Percentiles rank a stretch among this genome's conserved stretches.
These are phyloP conservation scores for Apocheima hispidaria DNA, from an alignment of 2,888 invertebrate genomes.

Conservation along the genomic window DNA sequence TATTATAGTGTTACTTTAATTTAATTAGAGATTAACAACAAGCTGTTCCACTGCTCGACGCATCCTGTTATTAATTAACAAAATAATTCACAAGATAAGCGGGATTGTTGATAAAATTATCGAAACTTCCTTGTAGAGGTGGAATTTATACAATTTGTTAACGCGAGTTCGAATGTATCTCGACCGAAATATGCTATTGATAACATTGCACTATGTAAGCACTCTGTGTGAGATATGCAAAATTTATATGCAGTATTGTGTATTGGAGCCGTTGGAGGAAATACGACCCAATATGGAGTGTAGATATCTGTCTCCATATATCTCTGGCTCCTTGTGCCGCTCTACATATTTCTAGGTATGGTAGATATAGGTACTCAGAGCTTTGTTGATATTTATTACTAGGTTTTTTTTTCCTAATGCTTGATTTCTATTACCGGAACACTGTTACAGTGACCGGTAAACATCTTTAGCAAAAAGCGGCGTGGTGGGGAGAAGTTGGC, in stretches of 20 bases:
- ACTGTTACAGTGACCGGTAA: no score
- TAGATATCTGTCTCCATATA: constrained; percentile 50
- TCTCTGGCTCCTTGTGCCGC: constrained; percentile 42
- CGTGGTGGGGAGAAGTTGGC: no score
- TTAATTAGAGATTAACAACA: constrained; percentile 21
- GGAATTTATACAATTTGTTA: constrained; percentile 39
- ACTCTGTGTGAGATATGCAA: constrained; percentile 48
- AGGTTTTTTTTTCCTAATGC: not conserved
- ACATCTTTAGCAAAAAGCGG: no score
- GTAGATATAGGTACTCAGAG: constrained; percentile 1
- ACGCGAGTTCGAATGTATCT: constrained; percentile 39
- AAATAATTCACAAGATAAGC: constrained; percentile 13
- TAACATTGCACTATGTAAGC: constrained; percentile 47
- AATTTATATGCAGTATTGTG: constrained; percentile 49
- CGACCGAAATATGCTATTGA: constrained; percentile 46
- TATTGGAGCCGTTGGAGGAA: constrained; percentile 47
- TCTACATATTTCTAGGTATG: constrained; percentile 38
- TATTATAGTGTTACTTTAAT: constrained; percentile 25
- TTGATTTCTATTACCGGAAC: not conserved
- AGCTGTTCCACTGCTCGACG: not conserved
- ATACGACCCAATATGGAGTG: constrained; percentile 50
- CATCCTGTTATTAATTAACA: constrained; percentile 23
- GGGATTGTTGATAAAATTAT: constrained; percentile 19
- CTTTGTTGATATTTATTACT: constrained; percentile 20
- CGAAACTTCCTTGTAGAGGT: constrained; percentile 24